A percentile compares a stretch with the other conserved stretches of the same genome.
These are phyloP conservation scores for Minunthozetes semirufus DNA, from an alignment of 2,888 invertebrate genomes.

Conservation along the genomic window DNA sequence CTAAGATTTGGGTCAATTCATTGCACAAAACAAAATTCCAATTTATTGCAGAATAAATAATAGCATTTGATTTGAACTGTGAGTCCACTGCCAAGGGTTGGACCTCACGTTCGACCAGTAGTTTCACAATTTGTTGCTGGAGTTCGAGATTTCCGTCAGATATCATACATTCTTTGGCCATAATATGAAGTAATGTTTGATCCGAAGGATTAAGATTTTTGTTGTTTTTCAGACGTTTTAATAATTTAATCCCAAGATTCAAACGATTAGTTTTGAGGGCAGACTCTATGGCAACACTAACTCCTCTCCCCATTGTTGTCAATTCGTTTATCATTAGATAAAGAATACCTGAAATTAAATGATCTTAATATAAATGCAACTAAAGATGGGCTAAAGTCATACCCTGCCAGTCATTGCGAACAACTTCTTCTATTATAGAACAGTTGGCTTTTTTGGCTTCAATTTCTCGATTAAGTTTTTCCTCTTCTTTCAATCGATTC, in stretches of 20 bases:
- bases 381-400: neutral
- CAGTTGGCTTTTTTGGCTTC: conserved; percentile 21
- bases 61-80: conserved; percentile 31
- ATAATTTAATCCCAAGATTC: conserved; percentile 49
- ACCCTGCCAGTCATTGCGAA: conserved; percentile 51
- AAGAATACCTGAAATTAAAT: conserved; percentile 40
- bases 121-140: conserved; percentile 42
- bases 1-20: conserved; percentile 17
- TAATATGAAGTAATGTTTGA: conserved; percentile 49
- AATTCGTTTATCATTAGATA: conserved; percentile 51
- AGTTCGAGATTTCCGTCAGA: conserved; percentile 36
- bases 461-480: conserved; percentile 17
- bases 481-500: conserved; percentile 40
- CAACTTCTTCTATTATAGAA: conserved; percentile 46
- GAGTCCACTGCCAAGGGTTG: conserved; percentile 4
- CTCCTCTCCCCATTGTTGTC: conserved; percentile 47
- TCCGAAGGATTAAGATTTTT: conserved; percentile 45
- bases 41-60: conserved; percentile 24
- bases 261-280: conserved; percentile 50
- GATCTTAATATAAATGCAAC: neutral
- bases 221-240: conserved; percentile 44
- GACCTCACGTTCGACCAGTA: conserved; percentile 21
- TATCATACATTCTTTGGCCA: conserved; percentile 46
- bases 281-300: conserved; percentile 49
- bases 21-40: conserved; percentile 33